Conservation (phyloP, 2,888 invertebrate genomes). For the Dryocosmus kuriphilus region DNA sequence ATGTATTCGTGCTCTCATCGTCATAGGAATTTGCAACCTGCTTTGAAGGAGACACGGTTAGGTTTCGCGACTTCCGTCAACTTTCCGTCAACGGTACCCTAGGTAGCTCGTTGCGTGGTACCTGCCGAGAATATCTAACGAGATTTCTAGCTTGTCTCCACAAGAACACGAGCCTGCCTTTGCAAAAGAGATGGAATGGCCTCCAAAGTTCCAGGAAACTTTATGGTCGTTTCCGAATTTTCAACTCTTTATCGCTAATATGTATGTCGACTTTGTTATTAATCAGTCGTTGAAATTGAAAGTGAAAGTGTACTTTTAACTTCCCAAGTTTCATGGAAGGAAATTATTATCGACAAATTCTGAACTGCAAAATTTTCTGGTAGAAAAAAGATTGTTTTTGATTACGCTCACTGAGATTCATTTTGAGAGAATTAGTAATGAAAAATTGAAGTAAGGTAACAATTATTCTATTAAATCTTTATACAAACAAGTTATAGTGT, state of each 20-base stretch:
- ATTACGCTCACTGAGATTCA: no score
- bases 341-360: background rate
- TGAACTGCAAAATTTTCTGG: no score
- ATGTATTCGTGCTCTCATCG: constrained; percentile 4
- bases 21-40: constrained; percentile 18
- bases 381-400: no score
- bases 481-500: no score
- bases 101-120: constrained; percentile 31
- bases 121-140: constrained; percentile 31
- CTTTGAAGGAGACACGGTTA: constrained; percentile 30
- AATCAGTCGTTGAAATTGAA: background rate
- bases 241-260: background rate
- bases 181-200: background rate
- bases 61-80: constrained; percentile 26
- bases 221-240: background rate
- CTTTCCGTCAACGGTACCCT: constrained; percentile 1
- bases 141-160: constrained; percentile 13
- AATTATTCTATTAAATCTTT: no score
- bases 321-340: background rate
- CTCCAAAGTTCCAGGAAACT: constrained; percentile 2
- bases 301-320: background rate
- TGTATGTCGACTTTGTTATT: background rate
- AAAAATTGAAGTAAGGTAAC: no score
- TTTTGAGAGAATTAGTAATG: no score
- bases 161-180: background rate